Base-by-base conservation (phyloP, 2,113 vertebrate genomes). In the Neofelis nebulosa region DNA sequence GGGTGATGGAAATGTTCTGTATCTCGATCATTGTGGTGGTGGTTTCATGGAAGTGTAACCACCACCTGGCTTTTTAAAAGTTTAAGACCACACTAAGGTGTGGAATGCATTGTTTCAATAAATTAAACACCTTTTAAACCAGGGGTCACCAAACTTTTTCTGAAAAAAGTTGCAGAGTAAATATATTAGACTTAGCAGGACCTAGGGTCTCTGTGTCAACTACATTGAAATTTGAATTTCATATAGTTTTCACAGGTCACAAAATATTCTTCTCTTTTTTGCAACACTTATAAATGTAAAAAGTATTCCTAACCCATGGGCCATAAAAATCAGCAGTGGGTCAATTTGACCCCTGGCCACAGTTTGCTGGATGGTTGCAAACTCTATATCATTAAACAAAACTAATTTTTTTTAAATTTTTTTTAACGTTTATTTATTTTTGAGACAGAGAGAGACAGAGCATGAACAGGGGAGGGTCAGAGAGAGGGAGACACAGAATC, bases 31-130 rank as follows among this genome's bases (percentile, higher is more conserved):
- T 41, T 41, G 12, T 52, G 2, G 2, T 55, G 5, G 5, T 36
- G 33, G 38, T 83, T 78, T 91, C 52, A 55, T 16, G 66, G 9
- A 27, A 41, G 8, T 78, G 50, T 65, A 76, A 96, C n/a, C 41
- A 76, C 25, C 41, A 76, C 27, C 74, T 76, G 45, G 52, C 12
- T 89, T 65, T 52, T 90, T 57, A 11, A 66, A 88, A 74, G 21
- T 21, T 85, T 85, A 63, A 66, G 31, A 84, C 76, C 25, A 76
- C 41, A 36, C 7, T 31, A 66, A 82, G 21, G 8, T 81, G 93
- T 90, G 93, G 12, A 93, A 71, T 87, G 74, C 95, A 23, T 63
- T 80, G 82, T 78, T 90, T 90, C 36, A 38, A 87, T 71, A 87
- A 45, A 48, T 5, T 45, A 61, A 55, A 68, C 38, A 19, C 45